phyloP scores from a whole-genome alignment of 2,888 invertebrate genomes.

The Drosophila mimica region DNA sequence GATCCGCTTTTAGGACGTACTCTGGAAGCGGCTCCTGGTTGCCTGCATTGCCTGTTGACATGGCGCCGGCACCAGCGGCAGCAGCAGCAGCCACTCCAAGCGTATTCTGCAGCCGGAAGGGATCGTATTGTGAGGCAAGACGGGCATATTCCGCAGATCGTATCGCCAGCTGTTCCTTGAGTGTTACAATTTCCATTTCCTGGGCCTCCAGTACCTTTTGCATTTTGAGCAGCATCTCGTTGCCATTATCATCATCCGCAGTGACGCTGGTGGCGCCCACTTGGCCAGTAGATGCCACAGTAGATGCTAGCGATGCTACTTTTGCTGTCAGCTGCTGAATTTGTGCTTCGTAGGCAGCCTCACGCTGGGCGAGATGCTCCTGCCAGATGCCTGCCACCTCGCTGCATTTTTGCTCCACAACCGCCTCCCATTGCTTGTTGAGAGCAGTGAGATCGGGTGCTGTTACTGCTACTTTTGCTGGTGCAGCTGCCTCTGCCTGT shows the following conservation, averaged over 20 bases:
- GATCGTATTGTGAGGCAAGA: slow-evolving; percentile 85
- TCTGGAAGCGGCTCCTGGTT: slow-evolving; percentile 46
- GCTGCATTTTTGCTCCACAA: slow-evolving; percentile 88
- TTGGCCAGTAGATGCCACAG: background rate
- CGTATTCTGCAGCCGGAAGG: slow-evolving; percentile 82
- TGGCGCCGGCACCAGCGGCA: slow-evolving; percentile 13
- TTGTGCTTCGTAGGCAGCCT: slow-evolving; percentile 86
- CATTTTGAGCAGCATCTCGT: slow-evolving; percentile 80
- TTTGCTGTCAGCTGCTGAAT: slow-evolving; percentile 47
- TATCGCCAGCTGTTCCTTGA: slow-evolving; percentile 89
- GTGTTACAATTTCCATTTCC: slow-evolving; percentile 90
- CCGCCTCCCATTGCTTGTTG: slow-evolving; percentile 85
- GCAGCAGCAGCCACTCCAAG: slow-evolving; percentile 35
- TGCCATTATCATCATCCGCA: slow-evolving; percentile 7
- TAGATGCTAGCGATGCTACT: slow-evolving; percentile 14
- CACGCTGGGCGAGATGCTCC: slow-evolving; percentile 88
- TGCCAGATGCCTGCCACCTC: slow-evolving; percentile 91
- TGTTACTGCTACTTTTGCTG: background rate
- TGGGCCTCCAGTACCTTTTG: slow-evolving; percentile 88
- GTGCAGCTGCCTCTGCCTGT: background rate
- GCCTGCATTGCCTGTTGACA: slow-evolving; percentile 13
- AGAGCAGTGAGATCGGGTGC: slow-evolving; percentile 66
- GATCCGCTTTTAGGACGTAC: slow-evolving; percentile 87
- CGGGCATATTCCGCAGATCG: slow-evolving; percentile 87
- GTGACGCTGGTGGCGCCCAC: slow-evolving; percentile 8